phyloP scores from a whole-genome alignment of 2,113 vertebrate genomes.

The Pachypanchax playfairii region DNA sequence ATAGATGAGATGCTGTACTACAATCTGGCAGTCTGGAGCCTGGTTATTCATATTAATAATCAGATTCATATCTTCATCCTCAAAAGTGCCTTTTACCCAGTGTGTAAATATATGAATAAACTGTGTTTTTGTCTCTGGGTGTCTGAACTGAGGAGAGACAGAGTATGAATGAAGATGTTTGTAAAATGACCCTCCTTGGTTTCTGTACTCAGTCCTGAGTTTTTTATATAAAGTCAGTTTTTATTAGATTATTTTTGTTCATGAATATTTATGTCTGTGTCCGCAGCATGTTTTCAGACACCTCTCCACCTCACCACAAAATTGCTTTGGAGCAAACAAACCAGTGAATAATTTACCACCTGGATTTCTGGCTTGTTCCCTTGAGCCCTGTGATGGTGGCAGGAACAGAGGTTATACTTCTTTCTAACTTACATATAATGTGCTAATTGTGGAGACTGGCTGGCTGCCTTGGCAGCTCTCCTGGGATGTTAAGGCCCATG shows the following conservation, averaged over 20 bases:
- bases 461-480: slow-evolving; percentile 52
- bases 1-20: slow-evolving; percentile 42
- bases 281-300: slow-evolving; percentile 55
- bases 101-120: slow-evolving; percentile 18
- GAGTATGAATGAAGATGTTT: background rate
- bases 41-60: slow-evolving; percentile 39
- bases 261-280: slow-evolving; percentile 43
- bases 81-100: background rate
- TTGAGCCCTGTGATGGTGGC: slow-evolving; percentile 32
- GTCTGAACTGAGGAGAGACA: slow-evolving; percentile 2
- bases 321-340: slow-evolving; percentile 57
- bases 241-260: slow-evolving; percentile 10
- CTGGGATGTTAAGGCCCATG: slow-evolving; percentile 53
- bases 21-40: slow-evolving; percentile 27
- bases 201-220: slow-evolving; percentile 27
- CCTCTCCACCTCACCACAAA: slow-evolving; percentile 39
- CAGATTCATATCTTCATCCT: slow-evolving; percentile 10
- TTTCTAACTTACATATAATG: slow-evolving; percentile 68
- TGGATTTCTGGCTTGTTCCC: slow-evolving; percentile 56
- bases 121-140: slow-evolving; percentile 20
- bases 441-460: slow-evolving; percentile 72
- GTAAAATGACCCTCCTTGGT: no score
- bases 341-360: slow-evolving; percentile 73
- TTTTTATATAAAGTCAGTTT: slow-evolving; percentile 10
- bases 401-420: slow-evolving; percentile 36